Conservation (phyloP, 2,888 invertebrate species). For the Megaustenia siamemsis region DNA sequence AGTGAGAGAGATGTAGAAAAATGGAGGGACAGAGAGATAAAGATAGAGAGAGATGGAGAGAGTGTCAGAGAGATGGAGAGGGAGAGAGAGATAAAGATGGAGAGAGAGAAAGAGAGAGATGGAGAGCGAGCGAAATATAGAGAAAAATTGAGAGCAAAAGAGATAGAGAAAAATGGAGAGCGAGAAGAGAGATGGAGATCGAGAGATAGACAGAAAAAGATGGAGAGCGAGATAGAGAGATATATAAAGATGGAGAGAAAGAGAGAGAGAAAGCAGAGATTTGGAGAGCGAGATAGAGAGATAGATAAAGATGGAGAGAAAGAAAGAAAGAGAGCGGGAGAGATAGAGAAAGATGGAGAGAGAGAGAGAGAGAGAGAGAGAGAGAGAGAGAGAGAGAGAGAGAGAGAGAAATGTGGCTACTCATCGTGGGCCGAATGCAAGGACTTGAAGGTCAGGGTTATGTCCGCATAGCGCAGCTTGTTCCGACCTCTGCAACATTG, state of each 20-base stretch:
- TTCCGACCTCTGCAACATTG: too few relatives aligned
- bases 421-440: too few relatives aligned
- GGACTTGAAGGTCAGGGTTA: too few relatives aligned
- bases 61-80: too few relatives aligned
- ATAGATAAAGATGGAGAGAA: slow-evolving; percentile 4
- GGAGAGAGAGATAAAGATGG: too few relatives aligned
- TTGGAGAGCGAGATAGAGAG: neutral
- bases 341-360: neutral
- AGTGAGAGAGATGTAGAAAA: too few relatives aligned
- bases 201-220: slow-evolving; percentile 23
- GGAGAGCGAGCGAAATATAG: neutral
- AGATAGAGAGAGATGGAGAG: too few relatives aligned
- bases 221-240: neutral
- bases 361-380: neutral
- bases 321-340: neutral
- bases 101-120: neutral
- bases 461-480: too few relatives aligned
- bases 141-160: neutral
- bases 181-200: neutral
- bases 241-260: neutral
- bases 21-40: too few relatives aligned
- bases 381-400: neutral
- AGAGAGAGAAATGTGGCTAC: neutral
- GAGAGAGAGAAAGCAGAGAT: slow-evolving; percentile 15
- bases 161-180: neutral